Evolutionary conservation across 1,140 invertebrate genomes (phyloP).

Genomic region (Meloidogyne exigua): DNA sequence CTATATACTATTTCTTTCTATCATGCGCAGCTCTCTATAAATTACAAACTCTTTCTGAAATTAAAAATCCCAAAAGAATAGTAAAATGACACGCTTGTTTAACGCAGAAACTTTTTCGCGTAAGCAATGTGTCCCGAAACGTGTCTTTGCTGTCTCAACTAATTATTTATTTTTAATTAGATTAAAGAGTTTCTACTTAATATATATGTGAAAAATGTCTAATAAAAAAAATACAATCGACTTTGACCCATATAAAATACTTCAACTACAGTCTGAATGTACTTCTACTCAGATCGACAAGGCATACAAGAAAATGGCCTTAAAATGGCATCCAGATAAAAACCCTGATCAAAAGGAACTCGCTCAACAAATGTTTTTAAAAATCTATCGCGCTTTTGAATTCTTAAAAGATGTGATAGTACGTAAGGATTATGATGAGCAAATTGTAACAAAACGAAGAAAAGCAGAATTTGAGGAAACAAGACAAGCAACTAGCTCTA

Average conservation of each 20-base stretch:
- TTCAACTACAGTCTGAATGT: constrained; percentile 28
- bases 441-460: constrained; percentile 15
- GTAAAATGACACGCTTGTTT: too few species aligned
- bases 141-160: too few species aligned
- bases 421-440: constrained; percentile 27
- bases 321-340: constrained; percentile 41
- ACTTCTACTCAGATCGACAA: constrained; percentile 25
- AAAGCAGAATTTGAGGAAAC: constrained; percentile 25
- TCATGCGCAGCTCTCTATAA: too few species aligned
- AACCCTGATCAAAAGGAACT: constrained; percentile 31
- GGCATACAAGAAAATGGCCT: constrained; percentile 34
- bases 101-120: too few species aligned
- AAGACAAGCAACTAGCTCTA: constrained; percentile 20
- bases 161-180: constrained; percentile 20
- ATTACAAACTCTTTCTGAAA: too few species aligned
- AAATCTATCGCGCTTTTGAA: constrained; percentile 31
- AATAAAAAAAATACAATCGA: constrained; percentile 24
- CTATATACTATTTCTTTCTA: too few species aligned
- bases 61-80: too few species aligned
- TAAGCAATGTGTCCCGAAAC: too few species aligned
- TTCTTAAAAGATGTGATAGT: constrained; percentile 25
- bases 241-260: constrained; percentile 34
- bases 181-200: constrained; percentile 10
- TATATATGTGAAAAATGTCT: constrained; percentile 8
- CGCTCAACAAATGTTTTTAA: constrained; percentile 32